Evolutionary conservation across 2,888 invertebrate genomes (phyloP), one percentile per base, ranked within the genome.

Genomic region (Lithodes maja): DNA sequence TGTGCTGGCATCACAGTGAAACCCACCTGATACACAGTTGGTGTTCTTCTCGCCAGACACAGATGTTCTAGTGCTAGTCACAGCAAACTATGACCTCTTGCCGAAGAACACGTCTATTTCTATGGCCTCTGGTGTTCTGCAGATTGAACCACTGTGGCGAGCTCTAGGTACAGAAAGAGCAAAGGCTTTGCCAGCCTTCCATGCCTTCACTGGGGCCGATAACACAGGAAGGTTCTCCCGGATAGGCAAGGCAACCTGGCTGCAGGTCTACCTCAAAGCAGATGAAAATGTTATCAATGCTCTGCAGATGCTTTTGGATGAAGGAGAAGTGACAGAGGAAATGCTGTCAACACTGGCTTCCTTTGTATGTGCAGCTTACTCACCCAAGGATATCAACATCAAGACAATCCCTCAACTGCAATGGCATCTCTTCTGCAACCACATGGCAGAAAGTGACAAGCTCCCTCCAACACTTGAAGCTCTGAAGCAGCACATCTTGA

Each of bases 21-120:
- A 61, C 3, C 80, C 54, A 49, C 12, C 12, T 52, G 53, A 50
- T 52, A 52, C 17, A 5, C 2, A 80, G 53, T 53, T 12, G 9
- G 12, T 15, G n/a, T 80, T 80, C 80, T 88, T 88, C n/a, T 52
- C 54, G 5, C 80, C 80, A 33, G 80, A 80, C 53, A 82, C 82
- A 61, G 82, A 82, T 82, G 82, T 78, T 3, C 55, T 82, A 33
- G 33, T 17, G 2, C 33, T 61, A 17, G 55, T 61, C 2, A 68
- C 2, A 12, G 52, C 49, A 9, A 3, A 78, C n/a, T 52, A 78
- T 61, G 61, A 61, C 33, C 33, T 74, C 17, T 33, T 74, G 74
- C 74, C n/a, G n/a, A 74, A 33, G n/a, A 3, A 78, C 78, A 52
- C 50, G 2, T 78, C 78, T 7, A 50, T 78, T n/a, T 78, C 50